Base-by-base conservation (phyloP, 2,113 vertebrate genomes). In the Athene cunicularia region DNA sequence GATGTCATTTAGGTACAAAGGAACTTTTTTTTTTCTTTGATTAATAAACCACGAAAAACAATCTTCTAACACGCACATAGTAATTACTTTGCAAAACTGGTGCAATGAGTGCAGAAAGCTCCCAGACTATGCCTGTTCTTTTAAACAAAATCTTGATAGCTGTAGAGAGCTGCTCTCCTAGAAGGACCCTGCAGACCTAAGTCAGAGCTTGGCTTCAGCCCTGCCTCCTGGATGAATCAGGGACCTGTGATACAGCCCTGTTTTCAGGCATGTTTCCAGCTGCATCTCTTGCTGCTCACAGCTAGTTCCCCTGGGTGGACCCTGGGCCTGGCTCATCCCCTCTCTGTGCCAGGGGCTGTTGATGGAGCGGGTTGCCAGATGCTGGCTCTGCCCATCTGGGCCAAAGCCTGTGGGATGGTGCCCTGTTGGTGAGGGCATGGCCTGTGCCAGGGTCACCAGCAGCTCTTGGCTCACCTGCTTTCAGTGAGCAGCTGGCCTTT, bases 341-440 rank as follows among this genome's bases (percentile, higher is more conserved):
- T 73, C 1, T 2, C 0, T 37, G 8, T 53, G 26, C 47, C 26
- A 55, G 22, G 58, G 30, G 19, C 43, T 85, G 21, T 30, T 64
- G 39, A 37, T 66, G 37, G 32, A 63, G 7, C 2, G 8, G 3
- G 15, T 72, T 80, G 16, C 12, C 21, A 63, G 39, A 24, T 8
- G 1, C 81, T 59, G 32, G 21, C 73, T 86, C 67, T 76, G 37
- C 28, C 49, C 26, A 14, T 11, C 17, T 70, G n/a, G 22, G 27
- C 45, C 7, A 26, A 28, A 59, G 26, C 12, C 33, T n/a, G 11
- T 2, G 5, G 35, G 12, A 49, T 43, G 21, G 27, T 84, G n/a
- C 11, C n/a, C 24, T 1, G 0, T 35, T 0, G 0, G 11, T 68
- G 63, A 68, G 19, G 19, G 33, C 27, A 39, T 4, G 2, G 15